phyloP scores from a whole-genome alignment of 2,888 invertebrate species.

The Temnothorax rugatulus region DNA sequence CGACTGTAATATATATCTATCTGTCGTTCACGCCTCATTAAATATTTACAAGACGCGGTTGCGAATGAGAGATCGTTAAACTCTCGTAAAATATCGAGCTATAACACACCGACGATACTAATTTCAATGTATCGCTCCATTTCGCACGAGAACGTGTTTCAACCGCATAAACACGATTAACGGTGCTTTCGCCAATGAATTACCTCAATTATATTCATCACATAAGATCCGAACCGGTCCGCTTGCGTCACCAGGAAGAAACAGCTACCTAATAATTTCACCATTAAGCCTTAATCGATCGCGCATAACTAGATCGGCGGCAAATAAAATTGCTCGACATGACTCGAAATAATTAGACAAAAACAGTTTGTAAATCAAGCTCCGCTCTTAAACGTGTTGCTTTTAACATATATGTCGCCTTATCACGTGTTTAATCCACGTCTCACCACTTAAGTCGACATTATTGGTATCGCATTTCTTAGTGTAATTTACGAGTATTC shows the following conservation, averaged over 20 bases:
- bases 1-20: background rate
- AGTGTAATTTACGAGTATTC: constrained; percentile 37
- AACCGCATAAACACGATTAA: constrained; percentile 35
- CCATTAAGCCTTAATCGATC: constrained; percentile 31
- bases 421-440: constrained; percentile 25
- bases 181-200: constrained; percentile 37
- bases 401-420: background rate
- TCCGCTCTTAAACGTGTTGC: constrained; percentile 17
- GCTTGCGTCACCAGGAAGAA: constrained; percentile 44
- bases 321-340: background rate
- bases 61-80: constrained; percentile 63
- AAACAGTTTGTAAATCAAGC: constrained; percentile 28
- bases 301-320: constrained; percentile 25
- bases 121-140: constrained; percentile 37
- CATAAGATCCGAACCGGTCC: constrained; percentile 26
- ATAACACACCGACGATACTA: constrained; percentile 15
- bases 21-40: constrained; percentile 64
- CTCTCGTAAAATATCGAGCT: constrained; percentile 46
- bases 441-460: constrained; percentile 10
- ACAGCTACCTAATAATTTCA: constrained; percentile 34
- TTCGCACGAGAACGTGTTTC: constrained; percentile 11
- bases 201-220: constrained; percentile 42
- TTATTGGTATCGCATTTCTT: constrained; percentile 27
- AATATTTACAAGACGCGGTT: constrained; percentile 50
- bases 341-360: constrained; percentile 35